Evolutionary conservation across 2,797 vertebrate species (phyloP).

Genomic region (Valencia hispanica): DNA sequence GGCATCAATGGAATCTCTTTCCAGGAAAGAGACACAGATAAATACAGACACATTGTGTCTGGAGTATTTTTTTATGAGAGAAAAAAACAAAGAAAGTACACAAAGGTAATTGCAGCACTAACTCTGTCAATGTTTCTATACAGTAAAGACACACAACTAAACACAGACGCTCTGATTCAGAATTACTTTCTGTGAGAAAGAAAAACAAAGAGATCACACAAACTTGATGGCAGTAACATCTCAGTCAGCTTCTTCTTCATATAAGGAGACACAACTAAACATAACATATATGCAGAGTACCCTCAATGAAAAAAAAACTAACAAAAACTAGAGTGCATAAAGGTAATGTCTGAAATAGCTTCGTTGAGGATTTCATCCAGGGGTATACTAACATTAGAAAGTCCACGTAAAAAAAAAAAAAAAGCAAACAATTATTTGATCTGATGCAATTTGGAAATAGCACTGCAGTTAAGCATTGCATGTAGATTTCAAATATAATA

Average conservation of each 20-base stretch:
- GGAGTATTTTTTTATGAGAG: no score
- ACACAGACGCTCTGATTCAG: no score
- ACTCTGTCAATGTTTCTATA: no score
- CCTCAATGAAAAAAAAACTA: background rate
- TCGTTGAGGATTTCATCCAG: background rate
- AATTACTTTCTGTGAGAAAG: no score
- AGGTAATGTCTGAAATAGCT: background rate
- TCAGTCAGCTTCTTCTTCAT: background rate
- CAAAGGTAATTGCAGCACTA: no score
- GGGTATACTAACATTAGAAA: background rate
- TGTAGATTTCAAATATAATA: background rate
- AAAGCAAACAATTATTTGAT: background rate
- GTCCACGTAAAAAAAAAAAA: background rate
- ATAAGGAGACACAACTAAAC: background rate
- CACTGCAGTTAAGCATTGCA: background rate
- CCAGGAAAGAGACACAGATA: no score
- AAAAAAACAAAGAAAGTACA: no score
- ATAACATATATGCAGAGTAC: background rate
- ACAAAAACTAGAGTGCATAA: background rate
- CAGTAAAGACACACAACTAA: no score
- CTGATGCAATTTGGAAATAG: background rate
- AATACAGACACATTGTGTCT: no score
- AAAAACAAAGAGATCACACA: no score
- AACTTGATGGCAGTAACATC: background rate
- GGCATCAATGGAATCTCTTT: no score